phyloP scores from a whole-genome alignment of 2,888 invertebrate species.

The Corythucha ciliata region DNA sequence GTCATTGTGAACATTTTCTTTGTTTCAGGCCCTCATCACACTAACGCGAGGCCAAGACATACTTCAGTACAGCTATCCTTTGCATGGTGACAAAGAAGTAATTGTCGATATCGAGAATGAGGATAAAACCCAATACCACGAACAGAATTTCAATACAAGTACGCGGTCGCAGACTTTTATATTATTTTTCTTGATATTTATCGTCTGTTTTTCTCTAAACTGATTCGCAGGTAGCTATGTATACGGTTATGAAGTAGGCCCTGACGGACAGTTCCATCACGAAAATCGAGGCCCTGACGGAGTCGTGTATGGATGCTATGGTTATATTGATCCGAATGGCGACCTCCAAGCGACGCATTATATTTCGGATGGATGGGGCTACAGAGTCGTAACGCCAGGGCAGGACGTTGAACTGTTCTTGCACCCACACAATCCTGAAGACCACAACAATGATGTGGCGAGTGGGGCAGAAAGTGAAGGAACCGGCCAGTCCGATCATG shows the following conservation, averaged over 20 bases:
- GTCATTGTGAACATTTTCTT: too few species aligned
- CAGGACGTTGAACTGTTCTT: conserved; percentile 58
- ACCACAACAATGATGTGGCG: conserved; percentile 34
- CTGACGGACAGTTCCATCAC: conserved; percentile 68
- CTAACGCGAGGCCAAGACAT: conserved; percentile 16
- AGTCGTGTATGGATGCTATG: conserved; percentile 71
- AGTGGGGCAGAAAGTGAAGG: conserved; percentile 40
- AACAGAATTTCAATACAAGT: conserved; percentile 67
- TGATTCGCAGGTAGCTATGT: conserved; percentile 55
- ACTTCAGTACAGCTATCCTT: conserved; percentile 21
- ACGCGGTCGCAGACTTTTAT: conserved; percentile 41
- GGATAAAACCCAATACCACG: conserved; percentile 64
- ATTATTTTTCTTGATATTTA: background rate
- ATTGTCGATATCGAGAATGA: conserved; percentile 62
- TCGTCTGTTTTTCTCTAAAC: background rate
- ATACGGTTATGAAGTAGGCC: conserved; percentile 67
- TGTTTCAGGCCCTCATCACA: conserved; percentile 17
- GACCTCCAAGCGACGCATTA: conserved; percentile 62
- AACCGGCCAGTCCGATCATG: conserved; percentile 33
- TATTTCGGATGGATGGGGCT: conserved; percentile 68
- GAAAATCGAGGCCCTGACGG: conserved; percentile 66
- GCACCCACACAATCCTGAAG: conserved; percentile 41
- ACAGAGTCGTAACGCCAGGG: conserved; percentile 60
- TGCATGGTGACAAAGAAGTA: conserved; percentile 48
- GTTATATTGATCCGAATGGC: conserved; percentile 60